Percentiles rank a stretch among this genome's conserved stretches.
Conservation (phyloP, 1,140 invertebrate species). For the Aphelenchoides besseyi region DNA sequence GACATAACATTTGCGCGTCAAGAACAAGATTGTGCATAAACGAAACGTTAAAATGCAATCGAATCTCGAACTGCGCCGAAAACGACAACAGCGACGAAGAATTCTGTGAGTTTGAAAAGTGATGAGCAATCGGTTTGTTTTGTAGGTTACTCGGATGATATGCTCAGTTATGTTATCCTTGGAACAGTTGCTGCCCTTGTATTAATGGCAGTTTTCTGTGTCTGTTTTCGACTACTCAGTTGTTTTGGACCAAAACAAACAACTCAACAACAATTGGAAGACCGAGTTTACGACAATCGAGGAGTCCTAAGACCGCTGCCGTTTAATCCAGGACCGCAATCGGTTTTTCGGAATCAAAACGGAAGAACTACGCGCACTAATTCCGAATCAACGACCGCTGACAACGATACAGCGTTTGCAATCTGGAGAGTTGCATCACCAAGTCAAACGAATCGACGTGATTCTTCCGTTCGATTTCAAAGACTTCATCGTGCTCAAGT, state of each 20-base stretch:
- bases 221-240: conserved; percentile 2
- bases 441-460: not conserved
- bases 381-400: not conserved
- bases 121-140: not conserved
- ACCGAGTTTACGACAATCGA: not conserved
- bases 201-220: not conserved
- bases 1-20: conserved; percentile 40
- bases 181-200: not conserved
- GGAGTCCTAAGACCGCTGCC: not conserved
- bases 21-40: conserved; percentile 47
- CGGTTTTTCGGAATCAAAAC: not conserved
- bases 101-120: conserved; percentile 35
- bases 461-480: conserved; percentile 1
- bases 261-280: not conserved
- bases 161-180: conserved; percentile 7
- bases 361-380: not conserved
- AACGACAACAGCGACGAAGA: conserved; percentile 52
- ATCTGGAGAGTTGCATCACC: not conserved
- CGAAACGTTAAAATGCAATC: conserved; percentile 41
- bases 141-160: conserved; percentile 8
- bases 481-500: not conserved
- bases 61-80: conserved; percentile 45
- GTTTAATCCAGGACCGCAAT: not conserved
- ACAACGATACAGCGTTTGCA: not conserved
- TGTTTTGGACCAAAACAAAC: not conserved